Conservation (phyloP, 2,113 vertebrate genomes). For the Muntiacus muntjak region DNA sequence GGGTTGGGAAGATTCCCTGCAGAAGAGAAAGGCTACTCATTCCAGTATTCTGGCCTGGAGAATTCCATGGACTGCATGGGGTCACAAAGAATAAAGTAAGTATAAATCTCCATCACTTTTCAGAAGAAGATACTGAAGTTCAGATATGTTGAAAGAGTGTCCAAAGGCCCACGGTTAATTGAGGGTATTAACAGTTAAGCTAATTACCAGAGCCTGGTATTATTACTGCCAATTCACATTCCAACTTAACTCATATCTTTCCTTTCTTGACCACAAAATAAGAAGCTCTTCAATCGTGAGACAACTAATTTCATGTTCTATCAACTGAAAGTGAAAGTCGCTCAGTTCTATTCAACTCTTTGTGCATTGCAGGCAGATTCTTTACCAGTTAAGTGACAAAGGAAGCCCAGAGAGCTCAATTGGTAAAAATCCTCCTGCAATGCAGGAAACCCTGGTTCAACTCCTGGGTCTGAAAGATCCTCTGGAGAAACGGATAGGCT, state of each 20-base stretch:
- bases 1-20: neutral
- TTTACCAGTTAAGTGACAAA: too few relatives aligned
- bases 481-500: neutral
- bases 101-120: conserved; percentile 35
- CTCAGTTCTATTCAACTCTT: neutral
- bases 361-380: too few relatives aligned
- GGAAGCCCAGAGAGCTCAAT: too few relatives aligned
- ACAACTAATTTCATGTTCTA: conserved; percentile 29
- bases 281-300: neutral
- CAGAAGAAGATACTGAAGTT: conserved; percentile 23
- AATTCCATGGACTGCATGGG: neutral
- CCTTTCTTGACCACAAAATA: conserved; percentile 7
- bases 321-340: neutral
- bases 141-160: neutral
- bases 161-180: neutral
- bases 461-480: accelerated
- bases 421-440: neutral
- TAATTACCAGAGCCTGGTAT: neutral
- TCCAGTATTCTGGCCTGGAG: neutral
- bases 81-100: neutral
- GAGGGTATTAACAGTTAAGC: neutral
- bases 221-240: neutral
- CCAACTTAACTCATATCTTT: neutral
- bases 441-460: neutral
- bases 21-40: neutral